A percentile compares a stretch with the other conserved stretches of the same genome.
These are phyloP conservation scores for Drosophila kurseongensis DNA, from an alignment of 1,140 invertebrate genomes.

Conservation along the genomic window DNA sequence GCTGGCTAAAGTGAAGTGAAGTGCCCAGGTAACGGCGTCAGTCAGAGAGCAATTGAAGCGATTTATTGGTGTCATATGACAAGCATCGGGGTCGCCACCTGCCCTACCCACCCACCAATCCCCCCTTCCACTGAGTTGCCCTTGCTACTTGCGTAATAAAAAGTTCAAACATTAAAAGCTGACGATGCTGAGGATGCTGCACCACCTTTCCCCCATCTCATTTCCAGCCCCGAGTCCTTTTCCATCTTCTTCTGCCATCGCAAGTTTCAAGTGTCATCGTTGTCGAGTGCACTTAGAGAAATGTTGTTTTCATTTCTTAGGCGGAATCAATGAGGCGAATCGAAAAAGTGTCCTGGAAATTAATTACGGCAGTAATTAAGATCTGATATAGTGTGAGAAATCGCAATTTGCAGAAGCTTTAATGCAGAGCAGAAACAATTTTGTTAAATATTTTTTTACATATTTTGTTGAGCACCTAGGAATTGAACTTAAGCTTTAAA, in stretches of 20 bases:
- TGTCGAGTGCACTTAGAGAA: slow-evolving; percentile 24
- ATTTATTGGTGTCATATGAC: slow-evolving; percentile 84
- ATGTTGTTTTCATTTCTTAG: background rate
- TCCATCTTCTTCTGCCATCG: slow-evolving; percentile 36
- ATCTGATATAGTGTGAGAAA: no score
- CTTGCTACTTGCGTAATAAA: slow-evolving; percentile 69
- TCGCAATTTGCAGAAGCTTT: no score
- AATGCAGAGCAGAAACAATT: no score
- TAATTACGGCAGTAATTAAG: no score
- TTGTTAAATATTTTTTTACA: no score
- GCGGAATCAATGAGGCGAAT: background rate
- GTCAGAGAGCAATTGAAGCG: slow-evolving; percentile 83
- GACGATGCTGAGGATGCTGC: slow-evolving; percentile 40
- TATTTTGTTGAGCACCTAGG: no score
- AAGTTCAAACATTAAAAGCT: slow-evolving; percentile 80
- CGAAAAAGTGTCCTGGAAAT: no score
- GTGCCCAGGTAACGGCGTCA: slow-evolving; percentile 64
- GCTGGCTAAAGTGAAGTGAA: slow-evolving; percentile 10
- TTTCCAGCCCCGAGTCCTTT: slow-evolving; percentile 25
- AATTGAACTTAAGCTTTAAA: no score
- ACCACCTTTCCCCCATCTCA: slow-evolving; percentile 7
- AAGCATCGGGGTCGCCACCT: slow-evolving; percentile 53
- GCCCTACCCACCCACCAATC: background rate
- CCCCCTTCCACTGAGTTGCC: background rate
- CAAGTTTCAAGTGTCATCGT: slow-evolving; percentile 70